phyloP scores from a whole-genome alignment of 2,797 vertebrate species.

The Margarornis squamiger region DNA sequence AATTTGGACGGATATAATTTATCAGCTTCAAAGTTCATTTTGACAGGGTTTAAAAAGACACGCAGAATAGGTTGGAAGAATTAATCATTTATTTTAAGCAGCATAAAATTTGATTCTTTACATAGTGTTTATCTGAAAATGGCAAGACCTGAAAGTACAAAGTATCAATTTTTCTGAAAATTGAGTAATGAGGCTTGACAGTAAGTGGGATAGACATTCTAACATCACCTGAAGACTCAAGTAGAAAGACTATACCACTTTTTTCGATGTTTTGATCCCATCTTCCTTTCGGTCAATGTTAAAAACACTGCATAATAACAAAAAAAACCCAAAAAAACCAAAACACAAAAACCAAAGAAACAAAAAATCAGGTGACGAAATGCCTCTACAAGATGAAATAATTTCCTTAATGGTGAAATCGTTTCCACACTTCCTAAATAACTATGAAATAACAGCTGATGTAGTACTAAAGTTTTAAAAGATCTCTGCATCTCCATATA shows the following conservation, averaged over 20 bases:
- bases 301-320: background rate
- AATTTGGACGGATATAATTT: background rate
- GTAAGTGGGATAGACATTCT: background rate
- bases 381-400: background rate
- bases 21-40: background rate
- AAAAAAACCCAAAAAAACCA: background rate
- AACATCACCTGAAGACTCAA: background rate
- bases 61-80: conserved; percentile 21
- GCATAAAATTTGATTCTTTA: conserved; percentile 24
- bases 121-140: conserved; percentile 34
- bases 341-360: background rate
- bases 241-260: background rate
- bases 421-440: background rate
- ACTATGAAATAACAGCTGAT: background rate
- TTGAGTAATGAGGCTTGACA: background rate
- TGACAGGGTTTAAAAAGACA: conserved; percentile 1
- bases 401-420: conserved; percentile 7
- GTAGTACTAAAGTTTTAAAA: background rate
- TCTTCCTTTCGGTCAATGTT: background rate
- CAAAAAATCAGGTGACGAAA: background rate
- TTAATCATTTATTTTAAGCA: conserved; percentile 69
- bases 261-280: background rate
- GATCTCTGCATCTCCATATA: background rate
- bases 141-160: conserved; percentile 49
- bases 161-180: conserved; percentile 50